phyloP scores from a whole-genome alignment of 2,888 invertebrate genomes.

The Patella ulyssiponensis region DNA sequence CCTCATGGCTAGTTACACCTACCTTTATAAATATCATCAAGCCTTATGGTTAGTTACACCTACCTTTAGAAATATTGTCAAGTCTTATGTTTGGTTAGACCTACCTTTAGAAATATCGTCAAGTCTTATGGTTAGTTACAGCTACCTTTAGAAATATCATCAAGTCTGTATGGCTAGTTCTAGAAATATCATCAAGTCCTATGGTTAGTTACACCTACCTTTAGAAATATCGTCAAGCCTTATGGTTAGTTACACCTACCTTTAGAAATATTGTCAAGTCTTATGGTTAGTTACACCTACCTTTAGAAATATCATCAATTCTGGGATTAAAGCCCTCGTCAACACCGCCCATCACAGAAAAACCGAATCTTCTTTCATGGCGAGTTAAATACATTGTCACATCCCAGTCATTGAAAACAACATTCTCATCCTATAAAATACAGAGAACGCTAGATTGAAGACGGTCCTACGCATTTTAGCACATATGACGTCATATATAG shows the following conservation, averaged over 20 bases:
- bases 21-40: constrained; percentile 72
- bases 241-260: no score
- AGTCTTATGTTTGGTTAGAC: constrained; percentile 56
- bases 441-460: no score
- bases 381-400: constrained; percentile 52
- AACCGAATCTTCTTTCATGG: constrained; percentile 71
- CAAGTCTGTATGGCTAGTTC: no score
- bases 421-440: not conserved
- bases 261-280: no score
- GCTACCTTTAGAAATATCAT: no score
- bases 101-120: constrained; percentile 71
- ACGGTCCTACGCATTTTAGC: no score
- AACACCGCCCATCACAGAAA: constrained; percentile 72
- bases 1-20: constrained; percentile 55
- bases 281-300: constrained; percentile 50
- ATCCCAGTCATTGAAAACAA: not conserved
- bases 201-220: no score
- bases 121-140: constrained; percentile 44
- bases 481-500: no score
- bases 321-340: constrained; percentile 72
- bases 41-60: constrained; percentile 44
- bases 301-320: constrained; percentile 72
- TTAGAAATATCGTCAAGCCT: no score
- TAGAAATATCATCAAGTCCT: no score
- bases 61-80: constrained; percentile 72